Conservation (phyloP, 2,888 invertebrate genomes). For the Pammene fasciana region DNA sequence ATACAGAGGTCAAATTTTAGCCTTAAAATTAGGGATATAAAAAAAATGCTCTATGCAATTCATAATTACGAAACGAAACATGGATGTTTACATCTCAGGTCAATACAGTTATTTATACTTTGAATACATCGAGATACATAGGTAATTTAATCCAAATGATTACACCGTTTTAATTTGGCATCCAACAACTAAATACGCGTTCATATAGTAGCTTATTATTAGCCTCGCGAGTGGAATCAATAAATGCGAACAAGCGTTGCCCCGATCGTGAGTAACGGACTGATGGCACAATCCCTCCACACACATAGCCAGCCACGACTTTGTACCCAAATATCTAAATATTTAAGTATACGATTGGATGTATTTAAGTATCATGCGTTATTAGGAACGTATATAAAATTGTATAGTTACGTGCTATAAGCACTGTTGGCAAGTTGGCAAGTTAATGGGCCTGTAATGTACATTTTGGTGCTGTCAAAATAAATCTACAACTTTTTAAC, state of each 20-base stretch:
- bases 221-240: constrained; percentile 63
- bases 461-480: constrained; percentile 5
- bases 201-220: constrained; percentile 62
- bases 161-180: constrained; percentile 76
- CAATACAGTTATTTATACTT: constrained; percentile 48
- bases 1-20: constrained; percentile 67
- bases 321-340: constrained; percentile 36
- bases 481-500: constrained; percentile 16
- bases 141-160: constrained; percentile 49
- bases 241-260: constrained; percentile 75
- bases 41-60: constrained; percentile 66
- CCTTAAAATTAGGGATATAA: constrained; percentile 55
- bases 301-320: constrained; percentile 32
- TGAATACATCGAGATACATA: constrained; percentile 38
- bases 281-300: constrained; percentile 49
- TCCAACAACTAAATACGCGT: constrained; percentile 62
- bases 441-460: constrained; percentile 5
- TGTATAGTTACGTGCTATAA: constrained; percentile 8
- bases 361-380: constrained; percentile 20
- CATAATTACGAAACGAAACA: constrained; percentile 56
- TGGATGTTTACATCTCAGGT: constrained; percentile 60
- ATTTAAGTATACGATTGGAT: constrained; percentile 32
- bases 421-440: constrained; percentile 22
- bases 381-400: constrained; percentile 20
- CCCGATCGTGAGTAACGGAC: constrained; percentile 45